These are phyloP conservation scores for Pelosia muscerda DNA, from an alignment of 2,888 invertebrate species.

Conservation along the genomic window DNA sequence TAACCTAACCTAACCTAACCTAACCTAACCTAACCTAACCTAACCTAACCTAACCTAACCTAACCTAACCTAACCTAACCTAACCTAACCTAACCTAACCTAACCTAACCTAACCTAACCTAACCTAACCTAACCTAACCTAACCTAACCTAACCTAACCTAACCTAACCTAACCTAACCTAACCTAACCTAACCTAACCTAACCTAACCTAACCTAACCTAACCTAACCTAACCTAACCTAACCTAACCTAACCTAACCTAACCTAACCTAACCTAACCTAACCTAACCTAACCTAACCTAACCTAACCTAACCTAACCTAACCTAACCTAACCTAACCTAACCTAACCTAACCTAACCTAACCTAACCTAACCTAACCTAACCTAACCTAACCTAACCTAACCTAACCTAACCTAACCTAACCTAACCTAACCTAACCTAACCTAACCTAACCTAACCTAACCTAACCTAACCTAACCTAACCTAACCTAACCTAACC, in stretches of 20 bases:
- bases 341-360: slow-evolving; percentile 19
- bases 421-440: slow-evolving; percentile 32
- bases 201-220: slow-evolving; percentile 38
- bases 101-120: slow-evolving; percentile 34
- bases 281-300: slow-evolving; percentile 41
- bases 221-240: slow-evolving; percentile 21
- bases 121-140: slow-evolving; percentile 37
- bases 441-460: slow-evolving; percentile 18
- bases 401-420: slow-evolving; percentile 28
- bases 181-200: slow-evolving; percentile 42
- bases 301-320: slow-evolving; percentile 39
- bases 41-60: slow-evolving; percentile 43
- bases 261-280: slow-evolving; percentile 43
- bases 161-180: slow-evolving; percentile 43
- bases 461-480: slow-evolving; percentile 18
- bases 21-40: slow-evolving; percentile 44
- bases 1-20: slow-evolving; percentile 51
- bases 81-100: slow-evolving; percentile 32
- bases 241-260: slow-evolving; percentile 43
- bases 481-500: slow-evolving; percentile 30
- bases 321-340: slow-evolving; percentile 41
- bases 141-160: slow-evolving; percentile 48
- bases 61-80: slow-evolving; percentile 42
- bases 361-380: slow-evolving; percentile 18
- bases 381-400: slow-evolving; percentile 17